These are phyloP conservation scores for Sinonovacula constricta DNA, from an alignment of 1,140 invertebrate genomes.

Conservation along the genomic window DNA sequence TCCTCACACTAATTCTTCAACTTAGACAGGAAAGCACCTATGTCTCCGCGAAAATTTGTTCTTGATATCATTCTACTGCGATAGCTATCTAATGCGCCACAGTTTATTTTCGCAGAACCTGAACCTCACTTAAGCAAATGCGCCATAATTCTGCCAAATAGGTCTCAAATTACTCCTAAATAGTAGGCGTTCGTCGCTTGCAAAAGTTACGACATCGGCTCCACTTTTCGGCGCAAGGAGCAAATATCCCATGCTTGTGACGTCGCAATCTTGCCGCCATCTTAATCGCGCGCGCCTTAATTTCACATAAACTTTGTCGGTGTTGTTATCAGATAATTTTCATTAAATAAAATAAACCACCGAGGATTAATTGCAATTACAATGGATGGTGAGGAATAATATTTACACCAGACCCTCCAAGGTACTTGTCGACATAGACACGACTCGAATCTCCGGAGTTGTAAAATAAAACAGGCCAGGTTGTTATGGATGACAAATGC, in stretches of 20 bases:
- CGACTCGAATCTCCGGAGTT: not conserved
- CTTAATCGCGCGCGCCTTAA: constrained; percentile 42
- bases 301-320: constrained; percentile 49
- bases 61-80: too few species aligned
- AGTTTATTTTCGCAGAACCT: too few species aligned
- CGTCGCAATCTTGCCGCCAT: constrained; percentile 43
- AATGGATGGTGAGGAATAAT: constrained; percentile 35
- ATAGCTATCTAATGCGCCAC: too few species aligned
- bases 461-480: constrained; percentile 1
- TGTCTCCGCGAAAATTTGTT: too few species aligned
- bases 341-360: constrained; percentile 49
- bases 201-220: not conserved
- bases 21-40: too few species aligned
- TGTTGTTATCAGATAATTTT: constrained; percentile 46
- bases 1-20: too few species aligned
- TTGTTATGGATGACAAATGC: not conserved
- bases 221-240: not conserved
- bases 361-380: constrained; percentile 49
- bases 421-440: constrained; percentile 1
- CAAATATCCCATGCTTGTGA: too few species aligned
- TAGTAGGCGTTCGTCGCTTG: not conserved
- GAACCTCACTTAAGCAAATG: too few species aligned
- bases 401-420: constrained; percentile 27
- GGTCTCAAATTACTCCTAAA: too few species aligned
- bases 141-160: too few species aligned